Percentiles rank a stretch among this genome's conserved stretches.
These are phyloP conservation scores for Conus ventricosus DNA, from an alignment of 1,140 invertebrate genomes.

Conservation along the genomic window DNA sequence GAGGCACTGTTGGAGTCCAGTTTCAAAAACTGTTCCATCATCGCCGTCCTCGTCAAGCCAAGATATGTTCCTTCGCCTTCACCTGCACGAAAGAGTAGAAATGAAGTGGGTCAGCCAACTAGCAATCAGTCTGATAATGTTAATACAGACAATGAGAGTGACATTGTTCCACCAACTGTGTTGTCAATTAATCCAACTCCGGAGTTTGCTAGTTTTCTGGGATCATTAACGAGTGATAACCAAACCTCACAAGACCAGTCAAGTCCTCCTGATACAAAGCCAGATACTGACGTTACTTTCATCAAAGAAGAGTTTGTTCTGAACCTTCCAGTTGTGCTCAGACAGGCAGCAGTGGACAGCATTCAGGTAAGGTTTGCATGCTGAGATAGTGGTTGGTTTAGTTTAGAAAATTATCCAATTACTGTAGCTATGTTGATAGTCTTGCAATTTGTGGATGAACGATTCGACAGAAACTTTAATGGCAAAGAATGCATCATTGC, in stretches of 20 bases:
- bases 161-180: slow-evolving; percentile 6
- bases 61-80: slow-evolving; percentile 35
- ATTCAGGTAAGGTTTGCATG: slow-evolving; percentile 16
- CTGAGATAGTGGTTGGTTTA: no score
- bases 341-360: slow-evolving; percentile 23
- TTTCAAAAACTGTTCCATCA: slow-evolving; percentile 28
- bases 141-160: slow-evolving; percentile 17
- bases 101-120: slow-evolving; percentile 11
- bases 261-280: slow-evolving; percentile 21
- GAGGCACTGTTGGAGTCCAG: slow-evolving; percentile 27
- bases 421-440: no score
- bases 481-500: no score
- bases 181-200: slow-evolving; percentile 16
- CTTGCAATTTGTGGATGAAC: no score
- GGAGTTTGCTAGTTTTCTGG: slow-evolving; percentile 27
- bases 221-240: slow-evolving; percentile 16
- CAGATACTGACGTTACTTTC: slow-evolving; percentile 35
- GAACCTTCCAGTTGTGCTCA: slow-evolving; percentile 34
- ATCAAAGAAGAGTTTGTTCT: slow-evolving; percentile 37
- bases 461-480: no score
- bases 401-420: no score
- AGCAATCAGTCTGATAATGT: slow-evolving; percentile 22
- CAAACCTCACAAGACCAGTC: slow-evolving; percentile 27
- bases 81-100: slow-evolving; percentile 8
- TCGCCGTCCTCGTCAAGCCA: slow-evolving; percentile 34